Evolutionary conservation across 2,113 vertebrate genomes (phyloP).

Genomic region (Xenus cinereus): DNA sequence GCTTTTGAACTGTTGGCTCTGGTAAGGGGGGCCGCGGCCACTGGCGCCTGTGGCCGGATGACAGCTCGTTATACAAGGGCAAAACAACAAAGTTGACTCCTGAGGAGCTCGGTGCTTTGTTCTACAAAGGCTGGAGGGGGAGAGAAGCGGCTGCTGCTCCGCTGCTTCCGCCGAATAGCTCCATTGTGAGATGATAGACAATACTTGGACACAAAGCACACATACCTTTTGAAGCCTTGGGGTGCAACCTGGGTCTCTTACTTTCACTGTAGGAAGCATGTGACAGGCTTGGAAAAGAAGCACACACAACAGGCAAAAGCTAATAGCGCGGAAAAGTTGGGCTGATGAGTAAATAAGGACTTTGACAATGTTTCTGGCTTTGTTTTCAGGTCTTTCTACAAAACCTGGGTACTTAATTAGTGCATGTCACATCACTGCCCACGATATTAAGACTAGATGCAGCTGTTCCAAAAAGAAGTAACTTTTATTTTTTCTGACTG

Average conservation of each 20-base stretch:
- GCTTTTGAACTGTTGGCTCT: conserved; percentile 13
- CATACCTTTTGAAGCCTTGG: not conserved
- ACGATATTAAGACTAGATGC: not conserved
- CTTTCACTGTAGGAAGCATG: conserved; percentile 32
- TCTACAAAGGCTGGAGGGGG: conserved; percentile 35
- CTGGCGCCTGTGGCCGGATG: conserved; percentile 20
- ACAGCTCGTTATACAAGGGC: conserved; percentile 20
- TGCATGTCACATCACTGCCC: not conserved
- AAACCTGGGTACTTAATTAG: not conserved
- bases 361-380: not conserved
- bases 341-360: not conserved
- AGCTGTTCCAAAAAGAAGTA: not conserved
- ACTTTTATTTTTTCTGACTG: not conserved
- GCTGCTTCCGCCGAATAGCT: conserved; percentile 23
- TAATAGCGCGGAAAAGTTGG: not conserved
- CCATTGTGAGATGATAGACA: conserved; percentile 32
- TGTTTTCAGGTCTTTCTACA: not conserved
- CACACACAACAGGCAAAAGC: not conserved
- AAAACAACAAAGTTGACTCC: conserved; percentile 38
- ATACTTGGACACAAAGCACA: conserved; percentile 1
- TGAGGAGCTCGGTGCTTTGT: conserved; percentile 45
- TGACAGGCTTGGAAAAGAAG: not conserved
- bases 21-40: not conserved
- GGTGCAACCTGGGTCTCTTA: not conserved
- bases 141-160: not conserved